Evolutionary conservation across 2,797 vertebrate genomes (phyloP).

Genomic region (Sardinella longiceps): DNA sequence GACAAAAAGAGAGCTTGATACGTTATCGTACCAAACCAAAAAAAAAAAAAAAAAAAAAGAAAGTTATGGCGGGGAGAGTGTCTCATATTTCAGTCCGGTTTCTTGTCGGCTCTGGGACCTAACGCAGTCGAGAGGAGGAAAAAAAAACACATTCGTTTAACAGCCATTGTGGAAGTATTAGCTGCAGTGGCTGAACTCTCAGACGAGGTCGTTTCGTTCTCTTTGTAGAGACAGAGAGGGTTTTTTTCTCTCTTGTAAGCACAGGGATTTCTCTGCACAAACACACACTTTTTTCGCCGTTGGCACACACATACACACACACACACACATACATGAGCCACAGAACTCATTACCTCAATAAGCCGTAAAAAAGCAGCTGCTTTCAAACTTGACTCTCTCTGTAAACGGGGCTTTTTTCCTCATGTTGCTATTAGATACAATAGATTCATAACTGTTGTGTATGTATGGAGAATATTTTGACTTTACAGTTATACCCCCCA

Average conservation of each 20-base stretch:
- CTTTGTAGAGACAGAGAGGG: constrained; percentile 1
- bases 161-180: neutral
- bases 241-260: constrained; percentile 57
- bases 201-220: neutral
- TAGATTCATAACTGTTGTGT: neutral
- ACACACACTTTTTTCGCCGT: constrained; percentile 56
- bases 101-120: neutral
- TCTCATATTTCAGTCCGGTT: neutral
- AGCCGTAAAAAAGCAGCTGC: constrained; percentile 69
- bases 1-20: constrained; percentile 11
- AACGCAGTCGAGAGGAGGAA: neutral
- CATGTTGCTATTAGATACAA: constrained; percentile 47
- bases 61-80: neutral
- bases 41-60: too few species aligned
- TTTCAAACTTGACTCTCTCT: constrained; percentile 73
- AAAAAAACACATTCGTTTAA: neutral
- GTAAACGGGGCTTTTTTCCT: constrained; percentile 57
- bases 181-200: neutral
- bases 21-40: too few species aligned
- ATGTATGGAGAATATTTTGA: neutral
- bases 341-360: constrained; percentile 61
- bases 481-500: neutral
- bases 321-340: constrained; percentile 46
- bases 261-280: constrained; percentile 58
- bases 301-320: constrained; percentile 38